Conservation (phyloP, 37 sponge, comb jelly and placozoan species). For the Cliona cf. orientalis region DNA sequence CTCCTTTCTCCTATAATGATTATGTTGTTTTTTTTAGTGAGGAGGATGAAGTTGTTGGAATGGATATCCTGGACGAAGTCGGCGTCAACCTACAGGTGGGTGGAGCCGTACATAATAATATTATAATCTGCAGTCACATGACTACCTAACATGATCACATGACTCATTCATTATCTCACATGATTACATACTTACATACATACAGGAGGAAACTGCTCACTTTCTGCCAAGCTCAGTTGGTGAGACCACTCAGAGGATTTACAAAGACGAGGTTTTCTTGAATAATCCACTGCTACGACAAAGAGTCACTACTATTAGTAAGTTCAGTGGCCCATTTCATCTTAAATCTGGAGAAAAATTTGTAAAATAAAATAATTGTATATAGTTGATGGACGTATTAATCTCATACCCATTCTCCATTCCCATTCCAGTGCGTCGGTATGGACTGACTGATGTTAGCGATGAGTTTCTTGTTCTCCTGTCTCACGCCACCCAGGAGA, state of each 20-base stretch:
- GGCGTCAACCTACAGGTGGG: conserved; percentile 80
- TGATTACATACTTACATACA: too few relatives aligned
- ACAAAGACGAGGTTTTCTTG: conserved; percentile 47
- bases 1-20: neutral
- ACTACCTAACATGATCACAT: neutral
- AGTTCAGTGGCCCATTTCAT: neutral
- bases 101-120: neutral
- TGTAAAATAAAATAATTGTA: too few relatives aligned
- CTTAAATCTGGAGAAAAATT: neutral
- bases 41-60: conserved; percentile 70
- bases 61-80: conserved; percentile 71
- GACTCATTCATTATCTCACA: too few relatives aligned
- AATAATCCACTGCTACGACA: conserved; percentile 14
- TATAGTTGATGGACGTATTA: neutral
- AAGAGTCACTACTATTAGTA: conserved; percentile 41
- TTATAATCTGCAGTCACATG: neutral
- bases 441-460: conserved; percentile 55
- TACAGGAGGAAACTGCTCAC: conserved; percentile 77
- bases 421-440: conserved; percentile 5
- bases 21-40: neutral
- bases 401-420: neutral
- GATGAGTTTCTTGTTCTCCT: conserved; percentile 55
- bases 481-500: conserved; percentile 81
- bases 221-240: conserved; percentile 59
- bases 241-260: conserved; percentile 29